Conservation (phyloP, 2,113 vertebrate genomes). For the Thalassoma bifasciatum region DNA sequence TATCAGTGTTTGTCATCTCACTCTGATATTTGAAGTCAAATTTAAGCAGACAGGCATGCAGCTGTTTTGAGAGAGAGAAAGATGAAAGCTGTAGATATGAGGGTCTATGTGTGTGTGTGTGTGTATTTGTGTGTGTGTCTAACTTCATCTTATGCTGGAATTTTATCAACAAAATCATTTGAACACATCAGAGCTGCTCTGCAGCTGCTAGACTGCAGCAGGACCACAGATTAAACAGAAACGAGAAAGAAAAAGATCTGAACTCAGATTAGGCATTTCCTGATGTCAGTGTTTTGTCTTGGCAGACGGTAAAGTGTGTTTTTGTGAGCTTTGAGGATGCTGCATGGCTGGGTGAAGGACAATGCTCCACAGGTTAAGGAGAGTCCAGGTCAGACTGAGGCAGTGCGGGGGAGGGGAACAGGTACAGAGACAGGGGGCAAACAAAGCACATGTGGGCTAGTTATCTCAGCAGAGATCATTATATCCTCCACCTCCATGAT, state of each 20-base stretch:
- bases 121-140: conserved; percentile 4
- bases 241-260: background rate
- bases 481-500: background rate
- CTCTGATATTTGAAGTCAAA: background rate
- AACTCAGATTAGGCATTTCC: conserved; percentile 12
- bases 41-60: background rate
- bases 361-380: conserved; percentile 27
- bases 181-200: background rate
- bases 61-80: conserved; percentile 7
- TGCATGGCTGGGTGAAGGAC: conserved; percentile 16
- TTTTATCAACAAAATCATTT: conserved; percentile 36
- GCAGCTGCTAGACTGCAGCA: background rate
- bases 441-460: conserved; percentile 52
- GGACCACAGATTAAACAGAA: conserved; percentile 5
- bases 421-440: conserved; percentile 35
- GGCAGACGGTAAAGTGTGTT: conserved; percentile 40
- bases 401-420: conserved; percentile 29
- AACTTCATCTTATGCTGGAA: background rate
- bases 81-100: conserved; percentile 3
- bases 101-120: conserved; percentile 3
- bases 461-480: background rate
- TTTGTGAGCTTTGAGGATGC: conserved; percentile 29
- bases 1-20: background rate
- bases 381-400: conserved; percentile 18
- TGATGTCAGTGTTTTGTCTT: conserved; percentile 55